Percentiles rank a stretch among this genome's conserved stretches.
Evolutionary conservation across 2,888 invertebrate species (phyloP).

Genomic region (Drosophila atripex): DNA sequence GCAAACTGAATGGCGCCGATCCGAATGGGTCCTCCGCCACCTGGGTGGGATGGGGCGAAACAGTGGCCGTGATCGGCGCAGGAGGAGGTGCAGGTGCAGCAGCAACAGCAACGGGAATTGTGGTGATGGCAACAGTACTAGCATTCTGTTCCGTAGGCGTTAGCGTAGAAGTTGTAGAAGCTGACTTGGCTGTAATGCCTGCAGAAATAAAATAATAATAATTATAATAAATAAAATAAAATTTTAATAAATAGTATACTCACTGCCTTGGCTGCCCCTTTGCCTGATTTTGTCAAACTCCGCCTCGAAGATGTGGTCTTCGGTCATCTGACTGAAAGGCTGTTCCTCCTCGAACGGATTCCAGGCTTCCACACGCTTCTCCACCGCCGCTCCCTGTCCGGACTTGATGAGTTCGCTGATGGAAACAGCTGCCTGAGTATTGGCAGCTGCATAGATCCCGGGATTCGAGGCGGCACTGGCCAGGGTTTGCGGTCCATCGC

Average conservation of each 20-base stretch:
- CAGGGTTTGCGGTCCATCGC: constrained; percentile 60
- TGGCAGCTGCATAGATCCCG: constrained; percentile 73
- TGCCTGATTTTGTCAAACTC: constrained; percentile 92
- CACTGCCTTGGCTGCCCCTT: constrained; percentile 90
- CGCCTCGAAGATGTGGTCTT: constrained; percentile 92
- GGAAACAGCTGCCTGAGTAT: constrained; percentile 74
- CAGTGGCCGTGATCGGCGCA: constrained; percentile 25
- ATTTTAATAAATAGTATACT: constrained; percentile 72
- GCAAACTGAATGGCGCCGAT: constrained; percentile 91
- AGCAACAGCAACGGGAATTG: constrained; percentile 72
- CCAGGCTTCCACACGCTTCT: constrained; percentile 88
- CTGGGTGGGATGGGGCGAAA: constrained; percentile 56
- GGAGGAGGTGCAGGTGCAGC: constrained; percentile 15
- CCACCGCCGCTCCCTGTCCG: constrained; percentile 65
- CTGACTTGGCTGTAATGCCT: constrained; percentile 83
- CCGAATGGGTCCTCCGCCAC: constrained; percentile 90
- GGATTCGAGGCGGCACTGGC: constrained; percentile 81
- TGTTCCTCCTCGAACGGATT: constrained; percentile 93
- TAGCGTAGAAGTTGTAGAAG: constrained; percentile 82
- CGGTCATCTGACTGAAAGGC: constrained; percentile 90
- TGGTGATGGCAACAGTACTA: constrained; percentile 48
- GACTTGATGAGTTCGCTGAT: constrained; percentile 77
- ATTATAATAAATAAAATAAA: not conserved
- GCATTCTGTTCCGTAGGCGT: constrained; percentile 81
- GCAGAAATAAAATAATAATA: not conserved